These are phyloP conservation scores for Ctenosaura bakeri DNA, from an alignment of 2,797 vertebrate genomes.

Conservation along the genomic window DNA sequence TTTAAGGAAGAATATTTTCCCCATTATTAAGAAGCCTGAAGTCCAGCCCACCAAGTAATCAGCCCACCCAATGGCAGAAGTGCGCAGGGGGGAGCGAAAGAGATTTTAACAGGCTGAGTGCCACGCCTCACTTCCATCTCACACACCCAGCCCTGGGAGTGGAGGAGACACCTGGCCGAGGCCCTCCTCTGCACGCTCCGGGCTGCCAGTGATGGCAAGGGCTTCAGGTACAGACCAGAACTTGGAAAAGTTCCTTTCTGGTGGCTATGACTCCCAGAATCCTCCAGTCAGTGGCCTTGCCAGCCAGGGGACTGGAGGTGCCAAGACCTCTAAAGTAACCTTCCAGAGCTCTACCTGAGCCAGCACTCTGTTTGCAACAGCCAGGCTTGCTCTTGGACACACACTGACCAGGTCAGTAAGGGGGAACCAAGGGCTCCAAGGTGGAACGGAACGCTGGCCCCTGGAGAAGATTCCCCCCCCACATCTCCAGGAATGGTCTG, in stretches of 20 bases:
- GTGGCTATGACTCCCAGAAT: no score
- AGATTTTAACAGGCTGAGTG: neutral
- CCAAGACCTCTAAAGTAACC: neutral
- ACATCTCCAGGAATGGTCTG: no score
- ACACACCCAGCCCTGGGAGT: neutral
- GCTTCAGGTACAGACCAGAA: neutral
- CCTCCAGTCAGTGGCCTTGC: no score
- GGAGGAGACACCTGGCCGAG: no score
- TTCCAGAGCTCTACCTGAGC: neutral
- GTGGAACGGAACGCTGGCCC: neutral
- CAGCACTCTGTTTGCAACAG: neutral
- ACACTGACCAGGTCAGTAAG: neutral
- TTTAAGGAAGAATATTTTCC: constrained; percentile 11
- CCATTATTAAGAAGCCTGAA: neutral
- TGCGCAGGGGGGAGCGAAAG: no score
- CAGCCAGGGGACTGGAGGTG: no score
- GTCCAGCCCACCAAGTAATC: neutral
- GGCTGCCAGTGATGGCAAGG: neutral
- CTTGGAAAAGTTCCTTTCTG: no score
- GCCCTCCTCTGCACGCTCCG: neutral
- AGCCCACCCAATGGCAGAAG: neutral
- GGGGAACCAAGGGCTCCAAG: neutral
- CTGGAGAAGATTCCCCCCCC: no score
- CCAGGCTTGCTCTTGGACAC: neutral
- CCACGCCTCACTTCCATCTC: neutral